phyloP scores from a whole-genome alignment of 2,113 vertebrate genomes.

The Calonectris borealis region DNA sequence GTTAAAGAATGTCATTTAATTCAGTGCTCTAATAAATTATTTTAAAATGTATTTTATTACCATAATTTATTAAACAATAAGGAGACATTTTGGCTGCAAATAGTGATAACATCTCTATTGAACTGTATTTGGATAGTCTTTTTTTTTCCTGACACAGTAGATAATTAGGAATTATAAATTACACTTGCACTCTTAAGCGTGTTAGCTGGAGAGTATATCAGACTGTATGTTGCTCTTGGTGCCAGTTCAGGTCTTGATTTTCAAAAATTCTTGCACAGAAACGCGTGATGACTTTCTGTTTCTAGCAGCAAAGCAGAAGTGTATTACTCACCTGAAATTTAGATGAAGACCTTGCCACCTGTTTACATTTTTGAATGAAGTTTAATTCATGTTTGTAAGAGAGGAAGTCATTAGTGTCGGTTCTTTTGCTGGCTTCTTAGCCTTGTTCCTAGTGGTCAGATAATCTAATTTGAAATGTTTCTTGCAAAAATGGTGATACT shows the following conservation, averaged over 20 bases:
- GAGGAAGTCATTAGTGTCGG: neutral
- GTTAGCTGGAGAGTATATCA: neutral
- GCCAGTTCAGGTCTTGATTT: constrained; percentile 9
- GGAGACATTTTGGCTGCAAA: constrained; percentile 60
- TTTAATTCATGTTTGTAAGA: neutral
- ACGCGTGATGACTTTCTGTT: neutral
- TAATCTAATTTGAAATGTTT: neutral
- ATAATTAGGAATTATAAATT: constrained; percentile 63
- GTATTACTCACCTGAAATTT: neutral
- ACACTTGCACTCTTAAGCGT: neutral
- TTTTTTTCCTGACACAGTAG: constrained; percentile 26
- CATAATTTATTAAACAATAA: constrained; percentile 66
- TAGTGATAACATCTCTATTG: constrained; percentile 47
- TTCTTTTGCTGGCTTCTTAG: neutral
- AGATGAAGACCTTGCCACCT: neutral
- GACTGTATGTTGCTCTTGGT: constrained; percentile 15
- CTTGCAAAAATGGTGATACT: neutral
- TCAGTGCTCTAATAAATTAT: constrained; percentile 55
- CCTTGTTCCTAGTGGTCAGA: neutral
- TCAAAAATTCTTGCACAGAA: neutral
- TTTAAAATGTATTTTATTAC: constrained; percentile 66
- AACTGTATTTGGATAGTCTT: constrained; percentile 20
- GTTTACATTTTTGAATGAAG: neutral
- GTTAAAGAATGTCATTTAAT: constrained; percentile 60
- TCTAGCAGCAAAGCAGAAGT: neutral